Conservation (phyloP, 2,888 invertebrate species). For the Drosophila flavopinicola region DNA sequence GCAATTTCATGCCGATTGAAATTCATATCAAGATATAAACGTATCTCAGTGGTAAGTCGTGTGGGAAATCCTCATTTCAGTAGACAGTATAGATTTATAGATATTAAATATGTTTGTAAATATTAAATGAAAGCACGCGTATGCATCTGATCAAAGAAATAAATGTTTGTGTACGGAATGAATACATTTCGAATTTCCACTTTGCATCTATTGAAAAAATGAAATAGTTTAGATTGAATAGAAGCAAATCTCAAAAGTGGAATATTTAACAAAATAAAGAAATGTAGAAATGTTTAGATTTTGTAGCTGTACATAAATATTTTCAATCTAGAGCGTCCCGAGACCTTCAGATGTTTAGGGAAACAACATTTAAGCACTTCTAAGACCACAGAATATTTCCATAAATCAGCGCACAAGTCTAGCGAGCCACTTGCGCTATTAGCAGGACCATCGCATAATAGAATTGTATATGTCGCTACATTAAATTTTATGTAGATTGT, state of each 20-base stretch:
- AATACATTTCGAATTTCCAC: neutral
- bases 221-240: neutral
- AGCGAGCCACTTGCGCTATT: slow-evolving; percentile 44
- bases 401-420: slow-evolving; percentile 73
- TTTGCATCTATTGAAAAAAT: neutral
- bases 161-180: too few relatives aligned
- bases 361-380: slow-evolving; percentile 39
- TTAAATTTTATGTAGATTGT: slow-evolving; percentile 58
- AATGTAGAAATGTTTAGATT: slow-evolving; percentile 1
- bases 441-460: slow-evolving; percentile 54
- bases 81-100: neutral
- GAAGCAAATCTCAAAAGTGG: neutral
- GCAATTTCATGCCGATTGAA: slow-evolving; percentile 53
- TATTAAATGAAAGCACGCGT: neutral
- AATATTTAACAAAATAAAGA: neutral
- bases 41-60: too few relatives aligned
- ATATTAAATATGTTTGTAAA: slow-evolving; percentile 1
- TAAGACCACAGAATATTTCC: slow-evolving; percentile 52
- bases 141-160: neutral
- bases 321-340: neutral
- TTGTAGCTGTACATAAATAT: neutral
- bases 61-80: slow-evolving; percentile 17
- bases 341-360: slow-evolving; percentile 46
- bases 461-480: slow-evolving; percentile 57
- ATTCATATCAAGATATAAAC: slow-evolving; percentile 38